Conservation (phyloP, 2,888 invertebrate species). For the Scaptomyza flava region DNA sequence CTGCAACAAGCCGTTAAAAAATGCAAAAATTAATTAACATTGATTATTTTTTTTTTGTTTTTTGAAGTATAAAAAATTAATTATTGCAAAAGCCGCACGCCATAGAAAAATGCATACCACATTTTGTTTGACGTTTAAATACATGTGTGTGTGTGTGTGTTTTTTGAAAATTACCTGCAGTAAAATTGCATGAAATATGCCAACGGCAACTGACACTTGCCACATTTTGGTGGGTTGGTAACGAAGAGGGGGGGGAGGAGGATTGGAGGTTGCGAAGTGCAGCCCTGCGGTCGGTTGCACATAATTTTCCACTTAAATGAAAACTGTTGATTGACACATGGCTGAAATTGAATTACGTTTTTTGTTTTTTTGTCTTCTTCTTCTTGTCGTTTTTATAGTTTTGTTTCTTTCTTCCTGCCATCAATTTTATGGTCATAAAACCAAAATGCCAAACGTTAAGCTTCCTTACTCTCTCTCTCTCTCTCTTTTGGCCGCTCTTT, state of each 20-base stretch:
- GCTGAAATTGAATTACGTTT: constrained; percentile 68
- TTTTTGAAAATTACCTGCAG: constrained; percentile 10
- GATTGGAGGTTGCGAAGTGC: neutral
- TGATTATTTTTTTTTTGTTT: constrained; percentile 4
- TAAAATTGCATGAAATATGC: constrained; percentile 32
- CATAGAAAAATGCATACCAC: neutral
- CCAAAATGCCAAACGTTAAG: constrained; percentile 39
- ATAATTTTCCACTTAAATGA: constrained; percentile 74
- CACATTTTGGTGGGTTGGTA: neutral
- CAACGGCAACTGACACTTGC: constrained; percentile 31
- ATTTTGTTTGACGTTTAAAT: neutral
- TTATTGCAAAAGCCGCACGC: constrained; percentile 18
- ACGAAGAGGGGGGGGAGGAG: neutral
- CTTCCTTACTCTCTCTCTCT: constrained; percentile 8
- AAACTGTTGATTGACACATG: constrained; percentile 74
- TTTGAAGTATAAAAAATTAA: constrained; percentile 30
- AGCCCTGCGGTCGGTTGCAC: constrained; percentile 47
- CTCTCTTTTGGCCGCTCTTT: neutral
- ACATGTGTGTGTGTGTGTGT: neutral
- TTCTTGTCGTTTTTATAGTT: constrained; percentile 14
- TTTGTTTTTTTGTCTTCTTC: constrained; percentile 8
- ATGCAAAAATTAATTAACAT: constrained; percentile 8
- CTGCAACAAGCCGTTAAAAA: neutral
- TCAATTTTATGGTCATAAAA: constrained; percentile 53
- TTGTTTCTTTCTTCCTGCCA: constrained; percentile 23